A percentile compares a stretch with the other conserved stretches of the same genome.
phyloP scores from a whole-genome alignment of 2,888 invertebrate species.

The Andrena camellia region DNA sequence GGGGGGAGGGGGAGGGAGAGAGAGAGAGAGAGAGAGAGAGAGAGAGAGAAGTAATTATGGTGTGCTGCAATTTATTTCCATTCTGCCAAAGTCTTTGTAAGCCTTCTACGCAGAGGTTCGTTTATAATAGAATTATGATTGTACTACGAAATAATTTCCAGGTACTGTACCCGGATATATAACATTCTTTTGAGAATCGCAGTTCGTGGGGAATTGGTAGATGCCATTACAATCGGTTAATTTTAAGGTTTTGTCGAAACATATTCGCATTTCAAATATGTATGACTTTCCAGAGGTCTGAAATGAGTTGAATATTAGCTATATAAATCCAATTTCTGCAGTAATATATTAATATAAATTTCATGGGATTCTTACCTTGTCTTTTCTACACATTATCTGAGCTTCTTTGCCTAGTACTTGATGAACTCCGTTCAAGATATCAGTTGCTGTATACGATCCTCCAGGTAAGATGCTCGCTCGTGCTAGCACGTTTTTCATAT shows the following conservation, averaged over 20 bases:
- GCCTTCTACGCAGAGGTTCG: background rate
- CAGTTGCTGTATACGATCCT: slow-evolving; percentile 68
- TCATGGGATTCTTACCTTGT: slow-evolving; percentile 82
- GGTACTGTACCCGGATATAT: slow-evolving; percentile 87
- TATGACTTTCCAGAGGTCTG: slow-evolving; percentile 87
- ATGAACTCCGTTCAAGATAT: slow-evolving; percentile 87
- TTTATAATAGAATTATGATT: slow-evolving; percentile 35
- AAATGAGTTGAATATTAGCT: slow-evolving; percentile 55
- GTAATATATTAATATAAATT: background rate
- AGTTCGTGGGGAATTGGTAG: slow-evolving; percentile 87
- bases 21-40: too few species aligned
- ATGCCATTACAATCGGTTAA: slow-evolving; percentile 89
- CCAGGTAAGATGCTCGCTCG: slow-evolving; percentile 87
- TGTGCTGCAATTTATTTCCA: background rate
- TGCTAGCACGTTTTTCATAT: slow-evolving; percentile 88
- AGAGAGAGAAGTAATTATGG: background rate
- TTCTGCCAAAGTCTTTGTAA: background rate
- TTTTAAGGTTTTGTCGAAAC: slow-evolving; percentile 89
- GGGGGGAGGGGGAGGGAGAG: too few species aligned
- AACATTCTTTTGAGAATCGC: slow-evolving; percentile 86
- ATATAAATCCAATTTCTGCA: slow-evolving; percentile 4
- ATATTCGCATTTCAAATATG: slow-evolving; percentile 90
- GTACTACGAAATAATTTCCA: slow-evolving; percentile 65
- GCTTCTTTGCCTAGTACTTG: slow-evolving; percentile 87
- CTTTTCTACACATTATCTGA: slow-evolving; percentile 88